phyloP scores from a whole-genome alignment of 2,888 invertebrate genomes.

The Pammene fasciana region DNA sequence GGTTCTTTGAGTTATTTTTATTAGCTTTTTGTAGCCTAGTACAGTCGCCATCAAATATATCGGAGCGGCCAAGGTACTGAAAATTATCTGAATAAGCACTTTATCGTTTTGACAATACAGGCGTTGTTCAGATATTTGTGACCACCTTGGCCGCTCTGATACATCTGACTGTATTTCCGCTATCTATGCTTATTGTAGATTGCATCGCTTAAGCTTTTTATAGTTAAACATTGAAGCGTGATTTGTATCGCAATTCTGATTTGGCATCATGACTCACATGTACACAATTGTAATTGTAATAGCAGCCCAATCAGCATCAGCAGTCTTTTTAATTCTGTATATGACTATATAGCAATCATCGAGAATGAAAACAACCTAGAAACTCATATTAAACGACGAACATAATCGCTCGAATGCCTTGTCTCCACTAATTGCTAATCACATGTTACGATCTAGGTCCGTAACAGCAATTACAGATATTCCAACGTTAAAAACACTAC shows the following conservation, averaged over 20 bases:
- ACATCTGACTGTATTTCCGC: too few species aligned
- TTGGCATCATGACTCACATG: slow-evolving; percentile 24
- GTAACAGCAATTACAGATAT: slow-evolving; percentile 38
- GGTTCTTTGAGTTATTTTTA: background rate
- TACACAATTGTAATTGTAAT: too few species aligned
- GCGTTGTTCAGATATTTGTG: too few species aligned
- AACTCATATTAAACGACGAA: slow-evolving; percentile 35
- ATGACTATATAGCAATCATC: slow-evolving; percentile 21
- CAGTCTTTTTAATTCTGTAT: background rate
- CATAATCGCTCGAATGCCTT: slow-evolving; percentile 37
- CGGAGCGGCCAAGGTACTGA: too few species aligned
- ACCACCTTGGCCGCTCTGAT: too few species aligned
- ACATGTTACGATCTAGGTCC: slow-evolving; percentile 41
- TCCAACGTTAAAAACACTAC: slow-evolving; percentile 41
- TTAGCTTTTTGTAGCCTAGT: background rate
- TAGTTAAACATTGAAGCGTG: slow-evolving; percentile 7
- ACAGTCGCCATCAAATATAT: too few species aligned
- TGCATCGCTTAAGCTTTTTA: slow-evolving; percentile 5
- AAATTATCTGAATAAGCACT: too few species aligned
- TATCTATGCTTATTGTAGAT: background rate
- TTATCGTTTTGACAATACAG: too few species aligned
- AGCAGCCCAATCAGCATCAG: too few species aligned
- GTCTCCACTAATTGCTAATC: slow-evolving; percentile 40
- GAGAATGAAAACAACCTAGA: slow-evolving; percentile 37
- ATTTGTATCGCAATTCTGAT: slow-evolving; percentile 16